A percentile compares a stretch with the other conserved stretches of the same genome.
phyloP scores from a whole-genome alignment of 2,888 invertebrate genomes.

The Pachydiplax longipennis region DNA sequence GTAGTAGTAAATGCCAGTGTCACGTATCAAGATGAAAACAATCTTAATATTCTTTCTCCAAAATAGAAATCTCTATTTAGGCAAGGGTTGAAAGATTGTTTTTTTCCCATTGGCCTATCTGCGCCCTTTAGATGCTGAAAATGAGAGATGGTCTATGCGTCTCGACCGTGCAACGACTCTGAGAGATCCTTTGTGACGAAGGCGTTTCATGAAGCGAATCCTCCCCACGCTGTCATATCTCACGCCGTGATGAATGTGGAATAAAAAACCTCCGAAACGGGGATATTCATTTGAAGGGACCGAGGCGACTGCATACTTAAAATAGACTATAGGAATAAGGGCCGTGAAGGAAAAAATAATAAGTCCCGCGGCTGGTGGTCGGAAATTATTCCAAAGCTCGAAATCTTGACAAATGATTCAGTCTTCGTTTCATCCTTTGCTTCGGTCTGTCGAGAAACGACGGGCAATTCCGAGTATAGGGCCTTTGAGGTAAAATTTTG shows the following conservation, averaged over 20 bases:
- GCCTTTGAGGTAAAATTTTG: not conserved
- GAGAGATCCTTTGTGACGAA: slow-evolving; percentile 27
- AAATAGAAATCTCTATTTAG: not conserved
- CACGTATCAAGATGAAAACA: too few species aligned
- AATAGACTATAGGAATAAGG: slow-evolving; percentile 16
- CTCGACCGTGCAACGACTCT: not conserved
- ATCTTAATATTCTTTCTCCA: too few species aligned
- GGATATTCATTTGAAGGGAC: slow-evolving; percentile 25
- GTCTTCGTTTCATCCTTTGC: not conserved
- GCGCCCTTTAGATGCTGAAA: not conserved
- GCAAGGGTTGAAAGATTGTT: not conserved
- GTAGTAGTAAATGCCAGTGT: too few species aligned
- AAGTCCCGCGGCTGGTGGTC: slow-evolving; percentile 20
- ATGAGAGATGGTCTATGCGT: not conserved
- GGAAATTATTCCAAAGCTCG: slow-evolving; percentile 28
- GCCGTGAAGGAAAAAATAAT: not conserved
- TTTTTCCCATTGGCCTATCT: slow-evolving; percentile 1
- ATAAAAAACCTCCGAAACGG: slow-evolving; percentile 21
- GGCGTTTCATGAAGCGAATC: slow-evolving; percentile 19
- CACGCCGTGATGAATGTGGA: slow-evolving; percentile 28
- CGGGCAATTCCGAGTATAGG: not conserved
- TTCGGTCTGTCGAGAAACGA: not conserved
- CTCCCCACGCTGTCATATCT: slow-evolving; percentile 33
- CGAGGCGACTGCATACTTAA: slow-evolving; percentile 19
- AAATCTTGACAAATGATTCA: slow-evolving; percentile 38